Percentiles rank a stretch among this genome's conserved stretches.
phyloP scores from a whole-genome alignment of 1,140 invertebrate species.

The Bombus waltoni region DNA sequence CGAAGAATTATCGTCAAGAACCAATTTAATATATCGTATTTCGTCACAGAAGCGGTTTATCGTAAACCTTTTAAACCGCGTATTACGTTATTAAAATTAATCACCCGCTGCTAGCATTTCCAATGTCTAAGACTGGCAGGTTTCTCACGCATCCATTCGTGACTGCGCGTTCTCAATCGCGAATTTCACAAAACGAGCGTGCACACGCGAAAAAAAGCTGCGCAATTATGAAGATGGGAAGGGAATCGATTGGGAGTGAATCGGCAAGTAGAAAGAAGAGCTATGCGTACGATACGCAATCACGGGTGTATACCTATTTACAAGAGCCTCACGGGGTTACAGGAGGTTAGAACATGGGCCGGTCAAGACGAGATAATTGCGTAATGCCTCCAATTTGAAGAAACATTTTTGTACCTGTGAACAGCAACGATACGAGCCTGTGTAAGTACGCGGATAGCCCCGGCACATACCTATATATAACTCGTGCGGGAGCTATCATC shows the following conservation, averaged over 20 bases:
- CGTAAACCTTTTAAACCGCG: background rate
- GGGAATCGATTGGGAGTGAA: constrained; percentile 11
- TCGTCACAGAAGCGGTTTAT: background rate
- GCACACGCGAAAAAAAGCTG: background rate
- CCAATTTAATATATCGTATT: background rate
- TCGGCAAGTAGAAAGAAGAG: background rate
- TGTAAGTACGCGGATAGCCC: constrained; percentile 4
- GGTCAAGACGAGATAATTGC: constrained; percentile 68
- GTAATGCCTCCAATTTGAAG: constrained; percentile 74
- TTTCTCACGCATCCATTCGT: constrained; percentile 5
- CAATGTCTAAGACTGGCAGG: background rate
- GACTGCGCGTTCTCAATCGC: background rate
- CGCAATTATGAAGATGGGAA: constrained; percentile 22
- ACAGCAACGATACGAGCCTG: constrained; percentile 6
- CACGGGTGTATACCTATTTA: constrained; percentile 54
- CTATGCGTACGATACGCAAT: constrained; percentile 43
- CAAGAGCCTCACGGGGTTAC: constrained; percentile 53
- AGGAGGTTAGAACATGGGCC: constrained; percentile 50
- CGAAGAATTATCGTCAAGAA: background rate
- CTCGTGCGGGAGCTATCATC: constrained; percentile 55
- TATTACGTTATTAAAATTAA: background rate
- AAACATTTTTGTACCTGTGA: constrained; percentile 46
- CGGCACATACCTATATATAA: constrained; percentile 26
- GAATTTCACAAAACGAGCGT: background rate
- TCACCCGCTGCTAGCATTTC: background rate